A percentile compares a stretch with the other conserved stretches of the same genome.
phyloP scores from a whole-genome alignment of 1,140 invertebrate genomes.

The Drosophila dunni region DNA sequence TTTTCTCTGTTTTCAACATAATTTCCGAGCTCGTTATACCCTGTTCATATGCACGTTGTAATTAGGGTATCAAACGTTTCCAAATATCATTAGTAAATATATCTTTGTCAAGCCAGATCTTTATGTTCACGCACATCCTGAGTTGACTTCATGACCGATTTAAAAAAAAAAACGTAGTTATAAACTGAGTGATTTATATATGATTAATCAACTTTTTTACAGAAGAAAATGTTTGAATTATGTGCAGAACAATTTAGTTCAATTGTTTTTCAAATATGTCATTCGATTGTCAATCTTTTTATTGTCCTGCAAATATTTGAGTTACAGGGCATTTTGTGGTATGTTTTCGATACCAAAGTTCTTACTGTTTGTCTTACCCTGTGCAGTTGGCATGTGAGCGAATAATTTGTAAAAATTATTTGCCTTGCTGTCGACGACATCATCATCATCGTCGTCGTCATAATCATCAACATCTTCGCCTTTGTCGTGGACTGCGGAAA shows the following conservation, averaged over 20 bases:
- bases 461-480: background rate
- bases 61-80: background rate
- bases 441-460: slow-evolving; percentile 1
- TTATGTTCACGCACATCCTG: too few relatives aligned
- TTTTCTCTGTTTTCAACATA: slow-evolving; percentile 41
- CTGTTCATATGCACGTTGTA: background rate
- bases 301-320: background rate
- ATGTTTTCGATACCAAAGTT: background rate
- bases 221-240: too few relatives aligned
- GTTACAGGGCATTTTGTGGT: slow-evolving; percentile 5
- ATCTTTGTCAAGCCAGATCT: too few relatives aligned
- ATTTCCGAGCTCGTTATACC: slow-evolving; percentile 42
- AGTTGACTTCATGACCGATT: too few relatives aligned
- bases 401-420: slow-evolving; percentile 82
- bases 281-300: too few relatives aligned
- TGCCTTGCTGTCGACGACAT: slow-evolving; percentile 66
- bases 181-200: too few relatives aligned
- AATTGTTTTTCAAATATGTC: too few relatives aligned
- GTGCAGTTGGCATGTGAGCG: slow-evolving; percentile 77
- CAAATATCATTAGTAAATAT: background rate
- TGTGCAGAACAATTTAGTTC: too few relatives aligned
- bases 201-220: too few relatives aligned
- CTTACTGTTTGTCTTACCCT: slow-evolving; percentile 62
- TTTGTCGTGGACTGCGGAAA: slow-evolving; percentile 40
- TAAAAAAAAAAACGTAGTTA: too few relatives aligned